These are phyloP conservation scores for Apus apus DNA, from an alignment of 2,113 vertebrate species.

Conservation along the genomic window DNA sequence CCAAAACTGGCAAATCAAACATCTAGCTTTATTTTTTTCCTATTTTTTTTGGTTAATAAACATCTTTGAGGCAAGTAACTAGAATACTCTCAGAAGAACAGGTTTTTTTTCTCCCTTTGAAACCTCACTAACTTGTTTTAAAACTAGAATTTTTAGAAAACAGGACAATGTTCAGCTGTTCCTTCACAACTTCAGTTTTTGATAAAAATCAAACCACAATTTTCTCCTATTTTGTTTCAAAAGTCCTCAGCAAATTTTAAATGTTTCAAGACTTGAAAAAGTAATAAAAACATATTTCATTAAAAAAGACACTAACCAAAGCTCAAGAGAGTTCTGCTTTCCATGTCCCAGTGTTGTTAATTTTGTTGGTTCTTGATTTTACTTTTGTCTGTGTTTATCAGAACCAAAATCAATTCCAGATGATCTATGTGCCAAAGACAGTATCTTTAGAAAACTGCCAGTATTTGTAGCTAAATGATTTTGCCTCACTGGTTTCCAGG, in stretches of 20 bases:
- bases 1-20: not conserved
- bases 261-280: not conserved
- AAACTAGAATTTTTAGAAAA: not conserved
- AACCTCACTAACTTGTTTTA: not conserved
- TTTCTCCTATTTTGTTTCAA: not conserved
- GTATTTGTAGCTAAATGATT: not conserved
- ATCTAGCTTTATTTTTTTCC: not conserved
- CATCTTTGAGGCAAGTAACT: not conserved
- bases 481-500: not conserved
- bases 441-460: not conserved
- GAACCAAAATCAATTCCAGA: conserved; percentile 5
- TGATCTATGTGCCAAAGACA: not conserved
- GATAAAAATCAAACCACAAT: not conserved
- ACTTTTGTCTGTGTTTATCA: not conserved
- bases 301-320: not conserved
- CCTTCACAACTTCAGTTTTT: not conserved
- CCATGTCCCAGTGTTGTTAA: not conserved
- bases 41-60: not conserved
- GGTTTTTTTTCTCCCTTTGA: not conserved
- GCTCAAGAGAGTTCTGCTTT: not conserved
- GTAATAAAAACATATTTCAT: not conserved
- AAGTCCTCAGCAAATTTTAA: not conserved
- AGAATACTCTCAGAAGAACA: not conserved
- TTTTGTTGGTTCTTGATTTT: not conserved
- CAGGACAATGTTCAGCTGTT: not conserved